Base-by-base conservation (phyloP, 2,888 invertebrate species). In the Heliconius sara region DNA sequence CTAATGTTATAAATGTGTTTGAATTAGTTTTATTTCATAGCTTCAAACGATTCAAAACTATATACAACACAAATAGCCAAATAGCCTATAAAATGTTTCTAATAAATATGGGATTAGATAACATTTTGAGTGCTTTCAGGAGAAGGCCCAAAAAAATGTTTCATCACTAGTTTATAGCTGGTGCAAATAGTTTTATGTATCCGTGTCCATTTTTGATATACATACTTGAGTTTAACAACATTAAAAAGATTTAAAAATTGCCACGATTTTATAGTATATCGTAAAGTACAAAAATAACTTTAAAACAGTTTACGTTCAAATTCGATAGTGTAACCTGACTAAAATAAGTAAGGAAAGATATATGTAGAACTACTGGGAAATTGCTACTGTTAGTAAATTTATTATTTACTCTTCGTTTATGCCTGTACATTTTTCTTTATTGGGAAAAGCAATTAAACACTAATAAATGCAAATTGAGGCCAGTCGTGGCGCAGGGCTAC, bases 111-210 rank as follows among this genome's bases (percentile, higher is more conserved):
- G 30, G 34, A 39, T 67, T 72, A 75, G 57, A 74, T 79, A 77
- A 65, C 63, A 63, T 77, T 60, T 72, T 75, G 22, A 68, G 77
- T 71, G 72, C 70, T 76, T 79, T 80, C 57, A 73, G 76, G 73
- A 76, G 71, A 68, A 76, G 57, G 70, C 25, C 30, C 67, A 52
- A 72, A 47, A 39, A 19, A 27, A 67, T 57, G 27, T 72, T 16
- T 60, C 67, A 57, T 72, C 57, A 39, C 27, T 43, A 47, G 3
- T 78, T 78, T 78, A 78, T 74, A 43, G 67, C 27, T 67, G 12
- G 34, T 39, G 22, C 39, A 67, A 60, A 73, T 67, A 67, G 25
- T 30, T 78, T 74, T 65, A 63, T 75, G 39, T 43, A 75, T 75
- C 65, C 75, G 75, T 63, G 19, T 75, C 43, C 22, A 65, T 79